Conservation (phyloP, 2,797 vertebrate species). For the Garrulus glandarius region DNA sequence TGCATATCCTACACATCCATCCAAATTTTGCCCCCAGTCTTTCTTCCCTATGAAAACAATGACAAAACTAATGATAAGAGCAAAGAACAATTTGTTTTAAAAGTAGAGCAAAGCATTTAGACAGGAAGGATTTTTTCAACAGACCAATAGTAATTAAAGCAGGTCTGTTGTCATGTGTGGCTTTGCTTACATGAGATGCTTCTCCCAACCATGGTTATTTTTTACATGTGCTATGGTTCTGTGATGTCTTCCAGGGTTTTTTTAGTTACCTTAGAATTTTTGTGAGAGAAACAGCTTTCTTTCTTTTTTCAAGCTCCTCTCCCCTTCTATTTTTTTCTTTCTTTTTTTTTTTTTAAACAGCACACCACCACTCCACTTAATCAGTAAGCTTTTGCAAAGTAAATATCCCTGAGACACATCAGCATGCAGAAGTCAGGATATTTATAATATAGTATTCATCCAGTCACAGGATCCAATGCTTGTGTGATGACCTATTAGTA, state of each 20-base stretch:
- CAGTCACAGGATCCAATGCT: background rate
- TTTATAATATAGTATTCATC: background rate
- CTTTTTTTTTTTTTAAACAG: background rate
- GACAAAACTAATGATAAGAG: background rate
- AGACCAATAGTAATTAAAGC: background rate
- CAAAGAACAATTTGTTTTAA: background rate
- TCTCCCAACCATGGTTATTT: background rate
- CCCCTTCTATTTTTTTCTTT: fast-evolving
- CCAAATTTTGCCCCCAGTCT: background rate
- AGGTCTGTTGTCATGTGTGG: background rate
- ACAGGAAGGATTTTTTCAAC: background rate
- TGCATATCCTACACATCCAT: background rate
- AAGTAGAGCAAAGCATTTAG: background rate
- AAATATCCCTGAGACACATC: background rate
- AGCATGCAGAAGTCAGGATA: background rate
- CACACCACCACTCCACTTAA: background rate
- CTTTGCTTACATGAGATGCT: background rate
- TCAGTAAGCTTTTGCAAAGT: background rate
- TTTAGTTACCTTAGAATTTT: background rate
- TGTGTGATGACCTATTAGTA: background rate
- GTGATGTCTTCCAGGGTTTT: background rate
- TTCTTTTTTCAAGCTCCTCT: background rate
- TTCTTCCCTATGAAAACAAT: background rate
- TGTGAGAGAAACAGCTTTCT: background rate
- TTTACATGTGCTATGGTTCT: background rate